A percentile compares a stretch with the other conserved stretches of the same genome.
Conservation (phyloP, 64 coral and sea anemone species). For the Dendrophyllia cribrosa region DNA sequence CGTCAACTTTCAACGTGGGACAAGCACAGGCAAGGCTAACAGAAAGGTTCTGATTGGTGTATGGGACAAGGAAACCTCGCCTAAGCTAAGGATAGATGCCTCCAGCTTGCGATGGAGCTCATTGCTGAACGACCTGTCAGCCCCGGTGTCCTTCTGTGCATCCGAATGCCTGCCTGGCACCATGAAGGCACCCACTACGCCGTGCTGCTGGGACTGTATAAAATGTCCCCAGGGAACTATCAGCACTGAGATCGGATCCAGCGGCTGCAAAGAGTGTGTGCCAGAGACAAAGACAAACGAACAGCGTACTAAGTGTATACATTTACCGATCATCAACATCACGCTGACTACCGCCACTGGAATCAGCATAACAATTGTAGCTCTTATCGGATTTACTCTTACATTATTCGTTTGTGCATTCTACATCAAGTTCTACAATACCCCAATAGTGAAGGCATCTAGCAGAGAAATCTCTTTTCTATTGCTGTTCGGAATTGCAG, state of each 20-base stretch:
- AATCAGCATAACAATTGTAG: constrained; percentile 42
- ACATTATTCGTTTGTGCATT: constrained; percentile 17
- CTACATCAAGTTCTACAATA: constrained; percentile 68
- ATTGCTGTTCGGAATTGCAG: constrained; percentile 46
- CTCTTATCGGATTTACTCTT: constrained; percentile 37
- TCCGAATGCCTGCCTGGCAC: constrained; percentile 58
- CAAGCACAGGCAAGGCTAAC: neutral
- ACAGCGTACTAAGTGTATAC: constrained; percentile 29
- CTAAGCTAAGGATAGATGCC: constrained; percentile 26
- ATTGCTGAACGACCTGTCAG: too few relatives aligned
- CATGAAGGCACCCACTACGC: constrained; percentile 28
- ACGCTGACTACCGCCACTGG: constrained; percentile 21
- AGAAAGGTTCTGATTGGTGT: constrained; percentile 13
- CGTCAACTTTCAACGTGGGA: neutral
- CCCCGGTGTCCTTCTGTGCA: constrained; percentile 55
- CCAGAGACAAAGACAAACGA: constrained; percentile 37
- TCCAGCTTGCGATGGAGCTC: constrained; percentile 36
- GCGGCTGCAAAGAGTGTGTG: constrained; percentile 45
- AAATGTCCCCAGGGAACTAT: constrained; percentile 51
- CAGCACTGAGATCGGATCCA: constrained; percentile 29
- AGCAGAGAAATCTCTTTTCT: constrained; percentile 73
- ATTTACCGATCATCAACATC: constrained; percentile 50
- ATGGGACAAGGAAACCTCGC: constrained; percentile 20
- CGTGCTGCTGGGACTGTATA: constrained; percentile 79
- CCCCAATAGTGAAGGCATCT: constrained; percentile 77